Conservation (phyloP, 1,140 invertebrate species). For the Pteromalus puparum region DNA sequence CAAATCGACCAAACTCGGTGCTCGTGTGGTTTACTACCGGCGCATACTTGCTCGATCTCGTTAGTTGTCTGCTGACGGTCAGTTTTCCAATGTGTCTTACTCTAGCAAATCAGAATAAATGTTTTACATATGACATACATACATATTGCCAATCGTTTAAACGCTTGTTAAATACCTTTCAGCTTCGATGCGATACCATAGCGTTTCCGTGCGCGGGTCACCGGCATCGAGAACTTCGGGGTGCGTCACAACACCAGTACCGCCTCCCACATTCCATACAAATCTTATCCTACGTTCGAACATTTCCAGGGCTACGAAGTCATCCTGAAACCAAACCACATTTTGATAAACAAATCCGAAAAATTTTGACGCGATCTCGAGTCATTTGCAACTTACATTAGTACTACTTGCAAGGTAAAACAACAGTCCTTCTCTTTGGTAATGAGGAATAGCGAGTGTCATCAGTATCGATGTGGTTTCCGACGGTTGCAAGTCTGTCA, state of each 20-base stretch:
- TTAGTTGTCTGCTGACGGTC: conserved; percentile 74
- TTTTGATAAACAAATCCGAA: neutral
- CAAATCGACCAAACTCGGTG: conserved; percentile 75
- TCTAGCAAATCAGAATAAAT: conserved; percentile 62
- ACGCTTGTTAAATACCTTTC: conserved; percentile 74
- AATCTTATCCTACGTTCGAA: conserved; percentile 84
- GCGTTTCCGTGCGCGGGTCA: conserved; percentile 78
- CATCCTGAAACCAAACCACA: conserved; percentile 68
- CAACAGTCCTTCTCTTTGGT: conserved; percentile 79
- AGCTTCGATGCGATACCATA: conserved; percentile 85
- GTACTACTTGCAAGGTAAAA: conserved; percentile 81
- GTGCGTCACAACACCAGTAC: conserved; percentile 80
- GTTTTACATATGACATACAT: too few relatives aligned
- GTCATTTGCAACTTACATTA: conserved; percentile 68
- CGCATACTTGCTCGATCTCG: conserved; percentile 62
- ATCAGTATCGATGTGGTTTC: conserved; percentile 83
- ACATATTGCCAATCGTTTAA: too few relatives aligned
- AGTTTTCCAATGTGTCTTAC: conserved; percentile 78
- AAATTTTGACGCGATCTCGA: neutral
- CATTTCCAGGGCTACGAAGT: conserved; percentile 89
- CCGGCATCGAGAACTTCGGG: conserved; percentile 77
- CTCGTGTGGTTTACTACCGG: conserved; percentile 72
- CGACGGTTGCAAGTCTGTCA: conserved; percentile 79
- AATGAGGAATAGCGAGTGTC: conserved; percentile 80
- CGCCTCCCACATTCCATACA: conserved; percentile 86